Conservation (phyloP, 2,113 vertebrate genomes). For the Blennius ocellaris region DNA sequence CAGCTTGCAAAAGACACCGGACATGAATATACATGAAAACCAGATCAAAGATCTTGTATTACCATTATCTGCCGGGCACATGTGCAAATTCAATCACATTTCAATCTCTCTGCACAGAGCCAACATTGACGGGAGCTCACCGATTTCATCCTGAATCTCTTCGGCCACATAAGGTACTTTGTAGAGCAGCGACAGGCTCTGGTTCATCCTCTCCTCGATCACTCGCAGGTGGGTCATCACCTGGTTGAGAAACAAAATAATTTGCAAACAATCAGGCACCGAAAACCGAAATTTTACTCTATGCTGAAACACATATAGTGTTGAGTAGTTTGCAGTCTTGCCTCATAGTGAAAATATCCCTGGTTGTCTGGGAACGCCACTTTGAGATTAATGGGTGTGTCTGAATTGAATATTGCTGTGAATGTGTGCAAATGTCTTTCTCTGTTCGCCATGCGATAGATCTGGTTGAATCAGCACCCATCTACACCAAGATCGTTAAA, state of each 20-base stretch:
- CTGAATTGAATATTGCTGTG: too few relatives aligned
- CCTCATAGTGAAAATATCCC: too few relatives aligned
- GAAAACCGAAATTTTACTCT: too few relatives aligned
- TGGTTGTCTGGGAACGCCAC: too few relatives aligned
- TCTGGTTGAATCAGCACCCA: too few relatives aligned
- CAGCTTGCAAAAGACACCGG: neutral
- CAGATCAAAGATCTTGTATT: constrained; percentile 24
- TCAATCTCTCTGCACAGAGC: constrained; percentile 19
- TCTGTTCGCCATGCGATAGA: too few relatives aligned
- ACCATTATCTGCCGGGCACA: constrained; percentile 22
- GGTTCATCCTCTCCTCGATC: constrained; percentile 98
- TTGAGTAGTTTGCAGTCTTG: too few relatives aligned
- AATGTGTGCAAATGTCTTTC: too few relatives aligned
- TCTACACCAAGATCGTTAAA: too few relatives aligned
- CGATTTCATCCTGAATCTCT: constrained; percentile 95
- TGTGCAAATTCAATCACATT: constrained; percentile 20
- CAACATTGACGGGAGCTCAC: constrained; percentile 78
- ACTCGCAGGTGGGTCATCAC: constrained; percentile 99
- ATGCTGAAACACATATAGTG: too few relatives aligned
- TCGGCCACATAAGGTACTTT: constrained; percentile 97
- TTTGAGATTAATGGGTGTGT: too few relatives aligned
- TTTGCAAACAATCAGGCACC: too few relatives aligned
- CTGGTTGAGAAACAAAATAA: constrained; percentile 67
- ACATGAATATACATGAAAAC: neutral
- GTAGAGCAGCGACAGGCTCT: constrained; percentile 96